These are phyloP conservation scores for Sympetrum striolatum DNA, from an alignment of 2,888 invertebrate species.

Conservation along the genomic window DNA sequence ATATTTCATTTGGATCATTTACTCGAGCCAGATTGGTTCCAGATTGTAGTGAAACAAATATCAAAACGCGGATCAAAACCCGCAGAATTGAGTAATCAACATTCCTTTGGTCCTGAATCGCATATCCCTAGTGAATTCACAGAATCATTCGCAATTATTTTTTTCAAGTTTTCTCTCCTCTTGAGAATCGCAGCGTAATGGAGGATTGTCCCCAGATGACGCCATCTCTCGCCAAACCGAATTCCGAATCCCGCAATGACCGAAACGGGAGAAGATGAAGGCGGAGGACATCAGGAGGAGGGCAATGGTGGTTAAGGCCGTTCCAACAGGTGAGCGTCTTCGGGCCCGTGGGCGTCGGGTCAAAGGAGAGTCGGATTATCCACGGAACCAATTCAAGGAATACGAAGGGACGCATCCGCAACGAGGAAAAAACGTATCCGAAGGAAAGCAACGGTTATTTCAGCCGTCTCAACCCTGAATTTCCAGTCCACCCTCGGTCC, in stretches of 20 bases:
- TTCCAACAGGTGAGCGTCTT: no score
- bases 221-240: background rate
- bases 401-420: background rate
- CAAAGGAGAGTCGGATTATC: background rate
- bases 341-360: background rate
- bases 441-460: background rate
- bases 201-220: background rate
- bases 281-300: background rate
- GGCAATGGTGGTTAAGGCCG: background rate
- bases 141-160: background rate
- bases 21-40: no score
- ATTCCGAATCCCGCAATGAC: background rate
- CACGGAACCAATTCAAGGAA: background rate
- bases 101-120: background rate
- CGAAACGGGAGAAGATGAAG: background rate
- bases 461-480: background rate
- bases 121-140: background rate
- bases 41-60: no score
- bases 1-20: no score
- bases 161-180: background rate
- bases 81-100: background rate
- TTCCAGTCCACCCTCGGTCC: background rate
- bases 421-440: background rate
- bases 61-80: no score
- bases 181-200: background rate